A percentile compares a stretch with the other conserved stretches of the same genome.
phyloP scores from a whole-genome alignment of 2,113 vertebrate species.

The Hemichromis elongatus region DNA sequence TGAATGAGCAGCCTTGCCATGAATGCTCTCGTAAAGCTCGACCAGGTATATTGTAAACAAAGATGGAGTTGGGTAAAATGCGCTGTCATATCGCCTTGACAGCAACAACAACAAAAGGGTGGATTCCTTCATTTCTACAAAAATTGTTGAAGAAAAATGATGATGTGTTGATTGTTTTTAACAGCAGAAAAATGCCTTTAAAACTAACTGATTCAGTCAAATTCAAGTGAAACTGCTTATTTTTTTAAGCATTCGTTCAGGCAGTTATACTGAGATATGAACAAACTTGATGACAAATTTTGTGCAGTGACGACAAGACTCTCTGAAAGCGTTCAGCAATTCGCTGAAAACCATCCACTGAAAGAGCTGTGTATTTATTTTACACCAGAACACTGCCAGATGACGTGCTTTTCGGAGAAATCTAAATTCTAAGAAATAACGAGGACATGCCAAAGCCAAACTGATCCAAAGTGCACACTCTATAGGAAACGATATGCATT shows the following conservation, averaged over 20 bases:
- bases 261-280: background rate
- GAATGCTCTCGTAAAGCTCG: constrained; percentile 11
- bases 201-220: background rate
- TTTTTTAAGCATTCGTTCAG: background rate
- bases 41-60: constrained; percentile 22
- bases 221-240: background rate
- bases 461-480: background rate
- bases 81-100: background rate
- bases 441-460: background rate
- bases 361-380: background rate
- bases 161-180: background rate
- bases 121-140: background rate
- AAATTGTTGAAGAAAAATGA: background rate
- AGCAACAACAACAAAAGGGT: background rate
- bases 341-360: background rate
- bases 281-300: background rate
- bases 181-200: background rate
- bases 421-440: background rate
- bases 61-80: constrained; percentile 13
- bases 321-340: background rate
- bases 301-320: background rate
- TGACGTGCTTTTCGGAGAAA: background rate
- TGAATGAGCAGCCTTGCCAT: constrained; percentile 28
- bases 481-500: background rate
- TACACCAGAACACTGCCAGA: background rate